Evolutionary conservation across 2,113 vertebrate genomes (phyloP).

Genomic region (Okapia johnstoni): DNA sequence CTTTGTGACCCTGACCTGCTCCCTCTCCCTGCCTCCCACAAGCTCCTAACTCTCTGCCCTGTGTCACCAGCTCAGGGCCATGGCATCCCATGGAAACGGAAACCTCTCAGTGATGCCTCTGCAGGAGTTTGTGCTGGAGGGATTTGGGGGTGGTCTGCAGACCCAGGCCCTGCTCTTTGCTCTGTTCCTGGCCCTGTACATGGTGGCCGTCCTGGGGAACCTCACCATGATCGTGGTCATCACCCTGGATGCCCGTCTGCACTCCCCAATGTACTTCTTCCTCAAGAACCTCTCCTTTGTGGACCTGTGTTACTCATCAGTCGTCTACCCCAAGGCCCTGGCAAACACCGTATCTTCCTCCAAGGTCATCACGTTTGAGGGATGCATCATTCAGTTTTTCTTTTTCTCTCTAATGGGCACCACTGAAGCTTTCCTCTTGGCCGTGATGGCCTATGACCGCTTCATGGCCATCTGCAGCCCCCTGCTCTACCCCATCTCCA

Average conservation of each 20-base stretch:
- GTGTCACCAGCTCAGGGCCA: background rate
- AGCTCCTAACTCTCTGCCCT: too few species aligned
- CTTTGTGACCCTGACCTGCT: background rate
- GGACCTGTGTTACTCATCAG: too few species aligned
- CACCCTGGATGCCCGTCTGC: too few species aligned
- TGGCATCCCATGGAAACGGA: accelerated
- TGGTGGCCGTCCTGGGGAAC: background rate
- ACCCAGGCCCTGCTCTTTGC: background rate
- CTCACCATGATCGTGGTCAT: background rate
- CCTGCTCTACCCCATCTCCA: too few species aligned
- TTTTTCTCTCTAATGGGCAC: too few species aligned
- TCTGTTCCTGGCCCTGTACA: background rate
- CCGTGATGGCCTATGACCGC: too few species aligned
- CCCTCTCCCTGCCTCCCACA: background rate
- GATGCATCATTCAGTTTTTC: too few species aligned
- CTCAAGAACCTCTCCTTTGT: too few species aligned
- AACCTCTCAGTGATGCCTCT: background rate
- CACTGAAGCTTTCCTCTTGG: too few species aligned
- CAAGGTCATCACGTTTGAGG: background rate
- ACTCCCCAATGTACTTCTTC: too few species aligned
- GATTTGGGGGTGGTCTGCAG: background rate
- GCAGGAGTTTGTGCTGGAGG: background rate
- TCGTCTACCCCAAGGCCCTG: background rate
- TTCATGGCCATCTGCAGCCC: too few species aligned
- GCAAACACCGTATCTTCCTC: background rate